Evolutionary conservation across 2,888 invertebrate species (phyloP), one percentile per base, ranked within the genome.

Genomic region (Aelia acuminata): DNA sequence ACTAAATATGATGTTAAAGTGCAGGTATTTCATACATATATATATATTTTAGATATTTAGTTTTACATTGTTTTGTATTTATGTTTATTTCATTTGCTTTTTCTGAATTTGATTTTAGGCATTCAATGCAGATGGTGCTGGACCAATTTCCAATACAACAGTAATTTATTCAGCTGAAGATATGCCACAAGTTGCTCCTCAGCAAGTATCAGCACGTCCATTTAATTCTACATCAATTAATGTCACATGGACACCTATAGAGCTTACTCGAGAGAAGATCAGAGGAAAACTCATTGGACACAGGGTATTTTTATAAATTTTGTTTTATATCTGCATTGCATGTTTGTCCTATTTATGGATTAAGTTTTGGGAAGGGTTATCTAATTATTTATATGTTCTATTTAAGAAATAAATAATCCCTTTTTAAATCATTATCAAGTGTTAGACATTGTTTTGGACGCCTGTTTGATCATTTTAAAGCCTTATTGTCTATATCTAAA

Each of bases 211-310:
- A 80, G 96, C 97, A 0, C 92, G 94, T 31, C 95, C 97, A 0
- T 97, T 94, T 92, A 99, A 99, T 93, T 97, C 98, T 0, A 99
- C 99, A 0, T 95, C 98, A 26, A 94, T 99, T 89, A 97, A 97
- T 91, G 97, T 98, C 0, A 96, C 96, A 22, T 99, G 99, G 99
- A 93, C 94, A 84, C 96, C 98, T 0, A 96, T 99, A 75, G 96
- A 96, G 88, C 95, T 97, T 92, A 96, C 95, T 0, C 94, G 98
- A 39, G 96, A 97, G 90, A 95, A 95, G 91, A 94, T 98, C 87
- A 94, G 97, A 90, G 99, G 99, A 90, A 96, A 96, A 92, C 94
- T 99, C 31, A 96, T 97, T 90, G 98, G 99, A 0, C 97, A 98
- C 92, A 95, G 98, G 91, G 95, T 96, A 93, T 93, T 92, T 91